Percentiles rank a stretch among this genome's conserved stretches.
Evolutionary conservation across 2,888 invertebrate genomes (phyloP).

Genomic region (Tinea trinotella): DNA sequence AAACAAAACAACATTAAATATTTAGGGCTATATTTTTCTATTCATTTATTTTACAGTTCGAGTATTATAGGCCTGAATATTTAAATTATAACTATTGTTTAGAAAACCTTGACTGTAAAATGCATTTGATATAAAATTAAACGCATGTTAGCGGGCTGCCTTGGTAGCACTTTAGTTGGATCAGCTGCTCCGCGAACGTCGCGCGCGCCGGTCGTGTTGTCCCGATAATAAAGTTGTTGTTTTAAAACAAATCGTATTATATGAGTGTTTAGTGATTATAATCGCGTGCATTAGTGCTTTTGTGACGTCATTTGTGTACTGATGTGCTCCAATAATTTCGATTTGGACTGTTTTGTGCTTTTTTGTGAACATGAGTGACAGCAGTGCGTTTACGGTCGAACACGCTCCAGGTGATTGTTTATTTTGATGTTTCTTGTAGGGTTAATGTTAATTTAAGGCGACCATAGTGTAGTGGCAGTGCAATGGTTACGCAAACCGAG

Average conservation of each 20-base stretch:
- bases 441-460: too few species aligned
- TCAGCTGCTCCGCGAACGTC: neutral
- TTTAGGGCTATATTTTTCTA: too few species aligned
- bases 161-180: neutral
- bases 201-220: neutral
- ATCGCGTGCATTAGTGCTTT: neutral
- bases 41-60: too few species aligned
- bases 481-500: too few species aligned
- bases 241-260: neutral
- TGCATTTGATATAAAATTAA: too few species aligned
- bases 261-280: neutral
- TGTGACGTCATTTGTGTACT: neutral
- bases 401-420: neutral
- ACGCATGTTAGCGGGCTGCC: too few species aligned
- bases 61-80: too few species aligned
- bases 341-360: neutral
- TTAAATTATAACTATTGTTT: neutral
- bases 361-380: conserved; percentile 4
- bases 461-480: too few species aligned
- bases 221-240: neutral
- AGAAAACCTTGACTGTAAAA: neutral
- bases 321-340: conserved; percentile 5
- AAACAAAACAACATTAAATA: too few species aligned
- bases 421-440: too few species aligned
- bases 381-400: neutral